A percentile compares a stretch with the other conserved stretches of the same genome.
These are phyloP conservation scores for Drosophila paramelanica DNA, from an alignment of 2,888 invertebrate genomes.

Conservation along the genomic window DNA sequence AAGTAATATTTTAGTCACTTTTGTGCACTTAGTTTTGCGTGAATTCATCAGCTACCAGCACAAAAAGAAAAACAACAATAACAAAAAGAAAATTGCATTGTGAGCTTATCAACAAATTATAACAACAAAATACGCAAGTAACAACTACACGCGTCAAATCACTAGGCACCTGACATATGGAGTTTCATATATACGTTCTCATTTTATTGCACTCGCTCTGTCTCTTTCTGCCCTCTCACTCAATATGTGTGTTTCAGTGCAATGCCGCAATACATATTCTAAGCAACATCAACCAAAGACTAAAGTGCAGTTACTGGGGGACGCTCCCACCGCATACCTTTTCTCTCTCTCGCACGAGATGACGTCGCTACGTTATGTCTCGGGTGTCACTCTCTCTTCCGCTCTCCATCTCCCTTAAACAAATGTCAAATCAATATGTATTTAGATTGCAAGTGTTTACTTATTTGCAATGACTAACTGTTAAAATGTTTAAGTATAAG, in stretches of 20 bases:
- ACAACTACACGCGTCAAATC: constrained; percentile 30
- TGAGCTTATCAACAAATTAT: constrained; percentile 15
- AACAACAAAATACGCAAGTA: constrained; percentile 34
- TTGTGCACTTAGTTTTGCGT: not conserved
- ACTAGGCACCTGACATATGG: constrained; percentile 45
- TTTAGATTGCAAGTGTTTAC: constrained; percentile 25
- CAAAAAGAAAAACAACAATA: not conserved
- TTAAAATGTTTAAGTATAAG: not conserved
- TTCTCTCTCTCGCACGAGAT: constrained; percentile 4
- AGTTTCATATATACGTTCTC: constrained; percentile 22
- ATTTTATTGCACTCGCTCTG: constrained; percentile 8
- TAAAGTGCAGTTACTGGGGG: constrained; percentile 25
- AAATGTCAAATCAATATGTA: constrained; percentile 43
- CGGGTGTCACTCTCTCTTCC: constrained; percentile 13
- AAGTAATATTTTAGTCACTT: not conserved
- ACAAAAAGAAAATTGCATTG: not conserved
- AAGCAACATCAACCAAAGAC: constrained; percentile 24
- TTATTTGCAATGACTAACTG: constrained; percentile 26
- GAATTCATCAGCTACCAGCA: constrained; percentile 3
- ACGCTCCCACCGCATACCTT: constrained; percentile 12
- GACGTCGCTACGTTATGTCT: constrained; percentile 22
- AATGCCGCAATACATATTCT: constrained; percentile 15
- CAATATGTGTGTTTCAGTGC: constrained; percentile 13
- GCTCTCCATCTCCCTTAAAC: constrained; percentile 1
- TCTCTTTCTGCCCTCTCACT: constrained; percentile 2